Base-by-base conservation (phyloP, 1,140 invertebrate genomes). In the Zaprionus lachaisei region DNA sequence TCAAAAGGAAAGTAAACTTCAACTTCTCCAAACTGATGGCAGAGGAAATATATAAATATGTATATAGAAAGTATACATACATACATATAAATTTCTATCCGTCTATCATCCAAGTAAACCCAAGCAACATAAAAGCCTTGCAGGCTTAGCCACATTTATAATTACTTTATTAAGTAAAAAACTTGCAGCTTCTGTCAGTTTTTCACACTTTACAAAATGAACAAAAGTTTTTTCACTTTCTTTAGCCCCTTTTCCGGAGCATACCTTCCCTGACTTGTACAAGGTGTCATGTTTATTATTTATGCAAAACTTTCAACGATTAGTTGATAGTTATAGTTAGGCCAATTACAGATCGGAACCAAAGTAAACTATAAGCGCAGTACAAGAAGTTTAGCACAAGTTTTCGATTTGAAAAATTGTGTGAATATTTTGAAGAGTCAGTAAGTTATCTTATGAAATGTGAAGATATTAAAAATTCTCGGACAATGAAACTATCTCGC, bases 191-290 rank as follows among this genome's bases (percentile, higher is more conserved):
- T 41, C 60, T 61, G 28, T 5, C 57, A 14, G 34, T 37, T 12
- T 34, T 51, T 41, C 60, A 31, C 12, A 44, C 62, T 65, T 57
- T 41, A 11, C 44, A 34, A 79, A 79, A 76, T 79, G 55, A 76
- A 41, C 67, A 79, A 79, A 79, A 79, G 77, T 79, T 79, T 79
- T 76, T 51, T 28, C n/a, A 47, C n/a, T 47, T 17, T 47, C 41
- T 47, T 47, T 3, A 17, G 41, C 31, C 31, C 31, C 31, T 31
- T 34, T 20, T 2, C 17, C 20, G 51, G 2, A 1, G 22, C 12
- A 14, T n/a, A 24, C 22, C 31, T 1, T 22, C 11, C 28, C 31
- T n/a, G 51, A 20, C 63, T 55, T 34, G 31, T 9, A 22, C 15
- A 26, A 44, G 61, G 55, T 72, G 62, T 62, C 56, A 67, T 76